Percentiles rank a stretch among this genome's conserved stretches.
Conservation (phyloP, 2,113 vertebrate genomes). For the Gopherus evgoodei region DNA sequence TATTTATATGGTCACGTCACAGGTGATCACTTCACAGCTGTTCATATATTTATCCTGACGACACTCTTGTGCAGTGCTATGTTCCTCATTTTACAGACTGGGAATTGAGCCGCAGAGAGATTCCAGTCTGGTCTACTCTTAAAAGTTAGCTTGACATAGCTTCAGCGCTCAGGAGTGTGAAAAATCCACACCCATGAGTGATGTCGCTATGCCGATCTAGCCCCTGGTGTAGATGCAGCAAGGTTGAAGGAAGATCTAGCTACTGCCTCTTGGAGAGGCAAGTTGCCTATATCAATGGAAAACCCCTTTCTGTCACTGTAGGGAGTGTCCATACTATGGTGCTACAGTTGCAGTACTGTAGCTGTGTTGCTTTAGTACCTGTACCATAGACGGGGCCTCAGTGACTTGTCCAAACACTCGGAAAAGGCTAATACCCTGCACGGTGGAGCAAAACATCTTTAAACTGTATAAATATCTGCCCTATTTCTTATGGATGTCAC, state of each 20-base stretch:
- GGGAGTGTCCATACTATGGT: neutral
- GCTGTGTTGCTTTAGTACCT: too few species aligned
- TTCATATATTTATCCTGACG: neutral
- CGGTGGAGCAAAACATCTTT: conserved; percentile 64
- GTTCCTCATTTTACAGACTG: neutral
- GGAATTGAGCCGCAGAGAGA: neutral
- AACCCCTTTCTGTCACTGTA: neutral
- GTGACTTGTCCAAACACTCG: neutral
- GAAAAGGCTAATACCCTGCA: conserved; percentile 51
- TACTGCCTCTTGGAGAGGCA: neutral
- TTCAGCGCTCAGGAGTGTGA: neutral
- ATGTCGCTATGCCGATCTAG: neutral
- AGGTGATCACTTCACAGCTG: neutral
- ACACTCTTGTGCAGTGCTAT: neutral
- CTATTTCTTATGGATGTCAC: conserved; percentile 72
- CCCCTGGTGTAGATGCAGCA: neutral
- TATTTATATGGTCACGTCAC: neutral
- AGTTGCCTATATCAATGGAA: neutral
- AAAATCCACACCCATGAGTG: neutral
- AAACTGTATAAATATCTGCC: conserved; percentile 72
- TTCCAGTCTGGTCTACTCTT: neutral
- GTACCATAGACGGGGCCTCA: too few species aligned
- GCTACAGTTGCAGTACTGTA: neutral
- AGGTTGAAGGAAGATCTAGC: neutral
- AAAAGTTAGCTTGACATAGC: neutral